Evolutionary conservation across 1,140 invertebrate genomes (phyloP).

Genomic region (Anastatus disparis): DNA sequence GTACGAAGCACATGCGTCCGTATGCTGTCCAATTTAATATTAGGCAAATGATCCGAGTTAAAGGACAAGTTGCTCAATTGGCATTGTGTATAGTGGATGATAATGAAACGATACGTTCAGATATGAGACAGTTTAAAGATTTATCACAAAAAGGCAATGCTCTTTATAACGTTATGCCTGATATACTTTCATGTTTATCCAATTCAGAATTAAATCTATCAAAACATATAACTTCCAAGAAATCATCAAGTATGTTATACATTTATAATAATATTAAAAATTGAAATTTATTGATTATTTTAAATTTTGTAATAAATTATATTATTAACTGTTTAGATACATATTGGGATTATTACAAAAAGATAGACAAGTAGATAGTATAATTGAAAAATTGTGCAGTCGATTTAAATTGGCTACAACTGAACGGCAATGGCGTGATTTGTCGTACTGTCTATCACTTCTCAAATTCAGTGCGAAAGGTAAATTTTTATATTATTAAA

Average conservation of each 20-base stretch:
- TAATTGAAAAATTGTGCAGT: conserved; percentile 89
- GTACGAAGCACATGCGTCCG: conserved; percentile 86
- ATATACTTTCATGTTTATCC: conserved; percentile 90
- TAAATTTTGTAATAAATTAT: too few species aligned
- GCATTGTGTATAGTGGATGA: conserved; percentile 88
- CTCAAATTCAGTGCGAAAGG: conserved; percentile 65
- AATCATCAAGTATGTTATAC: conserved; percentile 80
- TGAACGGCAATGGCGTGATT: conserved; percentile 85
- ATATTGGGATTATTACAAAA: conserved; percentile 86
- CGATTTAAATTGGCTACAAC: conserved; percentile 79
- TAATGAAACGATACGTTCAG: conserved; percentile 74
- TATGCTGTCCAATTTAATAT: conserved; percentile 88
- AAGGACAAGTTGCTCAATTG: conserved; percentile 92
- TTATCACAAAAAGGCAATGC: conserved; percentile 90
- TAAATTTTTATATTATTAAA: too few species aligned
- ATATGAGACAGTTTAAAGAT: conserved; percentile 84
- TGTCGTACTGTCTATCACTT: conserved; percentile 80
- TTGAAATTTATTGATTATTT: too few species aligned
- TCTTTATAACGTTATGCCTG: conserved; percentile 93
- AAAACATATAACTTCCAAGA: conserved; percentile 81
- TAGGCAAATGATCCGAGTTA: conserved; percentile 95
- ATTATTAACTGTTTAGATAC: conserved; percentile 71
- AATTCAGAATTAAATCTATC: conserved; percentile 79
- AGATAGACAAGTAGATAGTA: conserved; percentile 85
- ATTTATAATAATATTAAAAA: neutral